Evolutionary conservation across 1,140 invertebrate genomes (phyloP), one percentile per base, ranked within the genome.

Genomic region (Drosophila malerkotliana): DNA sequence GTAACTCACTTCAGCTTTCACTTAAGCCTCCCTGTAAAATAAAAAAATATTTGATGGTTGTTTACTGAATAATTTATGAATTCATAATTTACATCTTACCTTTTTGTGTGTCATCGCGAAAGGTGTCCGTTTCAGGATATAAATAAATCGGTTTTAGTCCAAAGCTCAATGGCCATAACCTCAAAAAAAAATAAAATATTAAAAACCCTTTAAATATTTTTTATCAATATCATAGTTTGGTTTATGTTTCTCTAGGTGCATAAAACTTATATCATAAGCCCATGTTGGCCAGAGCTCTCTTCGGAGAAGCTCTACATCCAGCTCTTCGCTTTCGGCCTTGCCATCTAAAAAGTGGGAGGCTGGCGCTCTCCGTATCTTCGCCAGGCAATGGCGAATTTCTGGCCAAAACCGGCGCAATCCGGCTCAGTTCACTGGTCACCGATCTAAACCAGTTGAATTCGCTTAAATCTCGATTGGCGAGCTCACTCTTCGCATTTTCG

Each of bases 391-490:
- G 47, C 34, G 45, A 62, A 59, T 75, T 76, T 89, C 84, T 80
- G 73, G 79, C 62, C 61, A n/a, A 69, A 91, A 91, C 90, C 78
- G 76, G 90, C 69, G 64, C 60, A 60, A 77, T 71, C 77, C 81
- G 54, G 80, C 74, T 60, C 51, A 71, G 56, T 49, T 73, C 79
- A 68, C 62, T 56, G 39, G 51, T 61, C 62, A 76, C 74, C 74
- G 76, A 88, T 64, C 47, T 59, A 66, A 91, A 91, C 90, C 90
- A 91, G 90, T 85, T 91, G 68, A 82, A 81, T 77, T 91, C 68
- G 82, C 79, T 91, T 90, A 73, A 76, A 69, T 68, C 79, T 66
- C 55, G 59, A 72, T 78, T 61, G 63, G 62, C 45, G 59, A 37
- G 52, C 53, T n/a, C 37, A 34, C 52, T 61, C 51, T 76, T 7